phyloP scores from a whole-genome alignment of 2,797 vertebrate genomes.

The Siniperca obscura region DNA sequence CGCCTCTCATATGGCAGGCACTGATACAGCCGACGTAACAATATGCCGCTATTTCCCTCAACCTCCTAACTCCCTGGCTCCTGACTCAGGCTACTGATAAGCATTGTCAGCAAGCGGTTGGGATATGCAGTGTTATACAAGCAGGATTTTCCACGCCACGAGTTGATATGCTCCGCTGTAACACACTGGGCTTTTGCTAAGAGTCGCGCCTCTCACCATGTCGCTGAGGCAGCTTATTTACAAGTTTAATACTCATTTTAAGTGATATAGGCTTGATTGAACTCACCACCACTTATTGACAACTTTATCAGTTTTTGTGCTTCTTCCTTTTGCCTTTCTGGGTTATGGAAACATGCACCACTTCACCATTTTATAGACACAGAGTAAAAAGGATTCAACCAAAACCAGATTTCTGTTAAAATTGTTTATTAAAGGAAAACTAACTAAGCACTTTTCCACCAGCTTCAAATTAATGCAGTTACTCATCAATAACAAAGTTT shows the following conservation, averaged over 20 bases:
- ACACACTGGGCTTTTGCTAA: slow-evolving; percentile 24
- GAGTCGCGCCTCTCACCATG: slow-evolving; percentile 18
- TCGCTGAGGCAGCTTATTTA: slow-evolving; percentile 37
- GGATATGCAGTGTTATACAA: slow-evolving; percentile 49
- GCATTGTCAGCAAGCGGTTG: slow-evolving; percentile 61
- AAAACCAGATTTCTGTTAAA: slow-evolving; percentile 8
- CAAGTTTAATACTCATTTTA: slow-evolving; percentile 15
- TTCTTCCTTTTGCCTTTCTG: background rate
- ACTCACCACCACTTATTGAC: slow-evolving; percentile 8
- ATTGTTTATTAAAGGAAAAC: background rate
- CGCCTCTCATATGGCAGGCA: slow-evolving; percentile 46
- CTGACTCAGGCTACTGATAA: slow-evolving; percentile 77
- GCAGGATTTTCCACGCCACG: slow-evolving; percentile 56
- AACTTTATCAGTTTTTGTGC: background rate
- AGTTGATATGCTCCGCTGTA: slow-evolving; percentile 23
- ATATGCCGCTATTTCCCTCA: slow-evolving; percentile 56
- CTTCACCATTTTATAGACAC: slow-evolving; percentile 1
- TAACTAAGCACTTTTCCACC: background rate
- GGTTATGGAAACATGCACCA: background rate
- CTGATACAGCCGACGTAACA: slow-evolving; percentile 67
- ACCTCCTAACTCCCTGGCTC: slow-evolving; percentile 70
- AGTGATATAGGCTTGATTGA: slow-evolving; percentile 15
- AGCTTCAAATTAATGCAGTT: background rate
- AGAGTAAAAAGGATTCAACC: background rate
- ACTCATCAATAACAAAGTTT: background rate